phyloP scores from a whole-genome alignment of 2,797 vertebrate genomes.

The Thunnus albacares region DNA sequence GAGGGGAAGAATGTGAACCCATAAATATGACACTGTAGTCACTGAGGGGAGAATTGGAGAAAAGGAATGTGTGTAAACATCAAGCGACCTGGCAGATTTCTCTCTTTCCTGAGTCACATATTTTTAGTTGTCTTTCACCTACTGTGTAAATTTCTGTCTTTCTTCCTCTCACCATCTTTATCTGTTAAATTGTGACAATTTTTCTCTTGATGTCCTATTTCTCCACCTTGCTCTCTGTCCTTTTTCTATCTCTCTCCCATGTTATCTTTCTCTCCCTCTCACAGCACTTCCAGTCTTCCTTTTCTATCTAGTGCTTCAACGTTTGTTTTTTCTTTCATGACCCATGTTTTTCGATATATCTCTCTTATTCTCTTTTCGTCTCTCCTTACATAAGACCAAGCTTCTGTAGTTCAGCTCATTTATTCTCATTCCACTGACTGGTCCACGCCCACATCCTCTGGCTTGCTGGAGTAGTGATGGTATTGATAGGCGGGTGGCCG shows the following conservation, averaged over 20 bases:
- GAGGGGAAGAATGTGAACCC: slow-evolving; percentile 47
- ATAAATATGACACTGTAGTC: slow-evolving; percentile 66
- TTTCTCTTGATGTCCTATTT: slow-evolving; percentile 20
- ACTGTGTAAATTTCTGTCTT: slow-evolving; percentile 24
- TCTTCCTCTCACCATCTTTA: slow-evolving; percentile 15
- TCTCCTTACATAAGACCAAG: slow-evolving; percentile 65
- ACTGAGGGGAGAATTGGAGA: slow-evolving; percentile 46
- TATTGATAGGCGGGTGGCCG: slow-evolving; percentile 78
- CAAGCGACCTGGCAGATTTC: slow-evolving; percentile 35
- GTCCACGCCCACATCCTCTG: slow-evolving; percentile 72
- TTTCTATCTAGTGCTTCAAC: slow-evolving; percentile 10
- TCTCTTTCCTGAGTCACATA: slow-evolving; percentile 40
- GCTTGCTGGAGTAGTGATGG: slow-evolving; percentile 80
- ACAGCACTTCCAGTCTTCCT: background rate
- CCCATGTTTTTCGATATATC: slow-evolving; percentile 31
- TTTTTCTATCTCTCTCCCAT: background rate
- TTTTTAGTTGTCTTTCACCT: slow-evolving; percentile 41
- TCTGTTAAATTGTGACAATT: slow-evolving; percentile 24
- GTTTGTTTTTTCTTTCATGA: slow-evolving; percentile 14
- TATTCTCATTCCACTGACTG: slow-evolving; percentile 66
- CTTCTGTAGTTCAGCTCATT: slow-evolving; percentile 63
- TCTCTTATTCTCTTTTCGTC: slow-evolving; percentile 17
- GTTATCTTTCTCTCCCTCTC: background rate
- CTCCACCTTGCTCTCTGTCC: background rate
- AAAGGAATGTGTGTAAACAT: slow-evolving; percentile 46